Evolutionary conservation across 1,140 invertebrate genomes (phyloP).

Genomic region (Eulimnadia texana): DNA sequence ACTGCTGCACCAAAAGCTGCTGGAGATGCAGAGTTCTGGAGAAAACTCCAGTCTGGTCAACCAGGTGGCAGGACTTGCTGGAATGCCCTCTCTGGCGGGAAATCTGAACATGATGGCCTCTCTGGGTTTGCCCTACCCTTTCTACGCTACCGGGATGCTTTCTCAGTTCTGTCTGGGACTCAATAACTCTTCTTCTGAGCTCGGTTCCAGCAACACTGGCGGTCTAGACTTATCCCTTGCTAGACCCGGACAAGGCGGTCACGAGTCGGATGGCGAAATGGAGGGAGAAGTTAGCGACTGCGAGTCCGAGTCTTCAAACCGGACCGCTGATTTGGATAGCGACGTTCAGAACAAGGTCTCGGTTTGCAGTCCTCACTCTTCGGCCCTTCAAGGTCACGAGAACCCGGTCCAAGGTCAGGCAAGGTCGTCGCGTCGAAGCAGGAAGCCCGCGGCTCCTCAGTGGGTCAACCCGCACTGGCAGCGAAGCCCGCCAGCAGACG

Average conservation of each 20-base stretch:
- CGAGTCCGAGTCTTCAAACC: slow-evolving; percentile 19
- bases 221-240: slow-evolving; percentile 3
- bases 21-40: slow-evolving; percentile 48
- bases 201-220: not conserved
- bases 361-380: not conserved
- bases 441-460: slow-evolving; percentile 88
- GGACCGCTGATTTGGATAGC: slow-evolving; percentile 17
- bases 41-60: not conserved
- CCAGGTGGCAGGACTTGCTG: slow-evolving; percentile 8
- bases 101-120: slow-evolving; percentile 13
- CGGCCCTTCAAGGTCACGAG: not conserved
- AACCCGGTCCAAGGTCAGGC: slow-evolving; percentile 23
- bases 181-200: slow-evolving; percentile 13
- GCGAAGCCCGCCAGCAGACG: slow-evolving; percentile 19
- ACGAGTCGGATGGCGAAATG: slow-evolving; percentile 9
- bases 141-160: slow-evolving; percentile 17
- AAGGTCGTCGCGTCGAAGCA: slow-evolving; percentile 36
- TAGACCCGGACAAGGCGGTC: not conserved
- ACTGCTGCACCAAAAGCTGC: slow-evolving; percentile 66
- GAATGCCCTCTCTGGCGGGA: slow-evolving; percentile 6
- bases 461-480: slow-evolving; percentile 67
- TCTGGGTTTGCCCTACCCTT: slow-evolving; percentile 15
- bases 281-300: slow-evolving; percentile 22
- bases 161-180: slow-evolving; percentile 15
- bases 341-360: slow-evolving; percentile 19